Percentiles rank a stretch among this genome's conserved stretches.
phyloP scores from a whole-genome alignment of 2,888 invertebrate species.

The Timema cristinae region DNA sequence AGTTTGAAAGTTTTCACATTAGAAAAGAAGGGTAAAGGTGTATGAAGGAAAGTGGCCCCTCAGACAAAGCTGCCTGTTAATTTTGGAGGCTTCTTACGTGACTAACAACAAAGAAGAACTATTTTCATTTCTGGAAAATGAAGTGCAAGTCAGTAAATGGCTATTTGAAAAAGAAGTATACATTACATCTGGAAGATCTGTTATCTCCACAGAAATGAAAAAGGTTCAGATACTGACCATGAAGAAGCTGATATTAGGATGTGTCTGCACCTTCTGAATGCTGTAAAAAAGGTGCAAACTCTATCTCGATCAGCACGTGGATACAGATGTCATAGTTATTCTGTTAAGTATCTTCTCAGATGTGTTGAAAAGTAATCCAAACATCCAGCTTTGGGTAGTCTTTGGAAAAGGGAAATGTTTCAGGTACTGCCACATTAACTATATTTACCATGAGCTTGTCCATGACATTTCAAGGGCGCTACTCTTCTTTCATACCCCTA shows the following conservation, averaged over 20 bases:
- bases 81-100: neutral
- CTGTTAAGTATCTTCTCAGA: neutral
- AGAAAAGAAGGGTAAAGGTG: neutral
- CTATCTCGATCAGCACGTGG: neutral
- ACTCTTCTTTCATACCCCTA: neutral
- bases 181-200: neutral
- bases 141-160: neutral
- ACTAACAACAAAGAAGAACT: neutral
- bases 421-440: neutral
- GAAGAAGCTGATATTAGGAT: slow-evolving; percentile 1
- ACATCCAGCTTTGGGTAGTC: neutral
- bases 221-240: neutral
- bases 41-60: neutral
- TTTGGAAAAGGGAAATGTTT: neutral
- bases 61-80: slow-evolving; percentile 1
- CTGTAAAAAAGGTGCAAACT: neutral
- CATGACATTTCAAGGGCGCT: neutral
- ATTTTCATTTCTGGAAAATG: too few relatives aligned
- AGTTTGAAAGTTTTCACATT: neutral
- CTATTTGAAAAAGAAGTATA: neutral
- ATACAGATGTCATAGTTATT: slow-evolving; percentile 1
- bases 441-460: neutral
- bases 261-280: neutral
- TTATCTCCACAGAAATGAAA: neutral
- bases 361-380: neutral